These are phyloP conservation scores for Yponomeuta evonymella DNA, from an alignment of 2,888 invertebrate genomes.

Conservation along the genomic window DNA sequence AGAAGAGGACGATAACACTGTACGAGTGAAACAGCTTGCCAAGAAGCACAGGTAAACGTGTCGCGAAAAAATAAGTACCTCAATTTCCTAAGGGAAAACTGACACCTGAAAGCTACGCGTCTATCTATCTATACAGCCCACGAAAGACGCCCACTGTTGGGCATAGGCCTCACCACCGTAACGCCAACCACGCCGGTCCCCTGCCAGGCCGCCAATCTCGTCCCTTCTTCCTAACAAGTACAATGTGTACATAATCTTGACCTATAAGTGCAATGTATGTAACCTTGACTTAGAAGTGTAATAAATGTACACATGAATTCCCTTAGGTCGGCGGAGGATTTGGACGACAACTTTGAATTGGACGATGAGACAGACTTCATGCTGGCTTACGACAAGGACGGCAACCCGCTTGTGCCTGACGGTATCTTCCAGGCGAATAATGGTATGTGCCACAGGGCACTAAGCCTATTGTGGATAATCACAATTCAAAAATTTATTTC, in stretches of 20 bases:
- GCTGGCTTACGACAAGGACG: slow-evolving; percentile 70
- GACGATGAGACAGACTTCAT: slow-evolving; percentile 69
- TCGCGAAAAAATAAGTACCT: too few relatives aligned
- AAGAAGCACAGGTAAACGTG: slow-evolving; percentile 76
- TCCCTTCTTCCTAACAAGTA: too few relatives aligned
- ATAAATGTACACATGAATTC: slow-evolving; percentile 18
- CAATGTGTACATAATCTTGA: too few relatives aligned
- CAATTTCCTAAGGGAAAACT: too few relatives aligned
- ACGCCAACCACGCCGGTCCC: too few relatives aligned
- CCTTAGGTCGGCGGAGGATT: slow-evolving; percentile 85
- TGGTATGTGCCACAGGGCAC: slow-evolving; percentile 31
- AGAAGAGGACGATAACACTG: slow-evolving; percentile 38
- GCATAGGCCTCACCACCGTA: too few relatives aligned
- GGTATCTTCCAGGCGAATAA: slow-evolving; percentile 55
- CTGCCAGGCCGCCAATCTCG: too few relatives aligned
- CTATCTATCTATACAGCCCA: too few relatives aligned
- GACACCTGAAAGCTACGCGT: too few relatives aligned
- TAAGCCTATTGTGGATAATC: too few relatives aligned
- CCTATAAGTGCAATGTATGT: neutral
- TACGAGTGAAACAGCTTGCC: slow-evolving; percentile 18
- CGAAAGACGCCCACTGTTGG: too few relatives aligned
- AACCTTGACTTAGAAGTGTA: neutral
- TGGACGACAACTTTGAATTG: slow-evolving; percentile 87
- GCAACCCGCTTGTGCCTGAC: slow-evolving; percentile 61
- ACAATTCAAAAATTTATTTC: too few relatives aligned